phyloP scores from a whole-genome alignment of 2,888 invertebrate species.

The Phaedon cochleariae region DNA sequence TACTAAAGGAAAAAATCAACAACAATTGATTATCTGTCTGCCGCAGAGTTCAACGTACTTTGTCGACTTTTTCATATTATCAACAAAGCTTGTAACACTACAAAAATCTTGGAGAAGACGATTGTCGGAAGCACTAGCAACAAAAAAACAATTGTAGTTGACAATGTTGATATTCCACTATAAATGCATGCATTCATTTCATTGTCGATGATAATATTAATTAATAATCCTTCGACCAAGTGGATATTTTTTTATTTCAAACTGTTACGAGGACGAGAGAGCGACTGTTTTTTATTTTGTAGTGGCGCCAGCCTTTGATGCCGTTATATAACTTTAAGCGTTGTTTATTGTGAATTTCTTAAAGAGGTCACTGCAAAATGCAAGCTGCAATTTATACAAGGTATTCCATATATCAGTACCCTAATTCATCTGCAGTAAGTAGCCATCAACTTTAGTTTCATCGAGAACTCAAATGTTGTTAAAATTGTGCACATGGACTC shows the following conservation, averaged over 20 bases:
- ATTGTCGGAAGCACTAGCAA: not conserved
- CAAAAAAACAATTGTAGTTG: not conserved
- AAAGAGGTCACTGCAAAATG: not conserved
- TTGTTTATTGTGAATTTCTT: not conserved
- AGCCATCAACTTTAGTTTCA: no score
- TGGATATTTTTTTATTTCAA: not conserved
- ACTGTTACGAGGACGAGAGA: not conserved
- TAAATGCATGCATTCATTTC: not conserved
- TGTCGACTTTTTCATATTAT: constrained; percentile 19
- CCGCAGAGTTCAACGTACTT: constrained; percentile 27
- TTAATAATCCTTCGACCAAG: not conserved
- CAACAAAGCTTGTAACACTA: not conserved
- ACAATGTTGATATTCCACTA: not conserved
- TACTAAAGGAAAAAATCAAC: constrained; percentile 31
- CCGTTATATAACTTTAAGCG: not conserved
- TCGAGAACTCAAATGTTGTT: no score
- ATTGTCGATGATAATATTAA: not conserved
- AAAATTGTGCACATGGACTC: no score
- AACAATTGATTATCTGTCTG: constrained; percentile 31
- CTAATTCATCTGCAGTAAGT: no score
- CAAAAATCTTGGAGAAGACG: constrained; percentile 2
- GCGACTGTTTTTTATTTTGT: not conserved
- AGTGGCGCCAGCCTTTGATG: not conserved
- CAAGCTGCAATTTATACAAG: not conserved
- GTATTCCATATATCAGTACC: no score